Evolutionary conservation across 2,113 vertebrate genomes (phyloP).

Genomic region (Cromileptes altivelis): DNA sequence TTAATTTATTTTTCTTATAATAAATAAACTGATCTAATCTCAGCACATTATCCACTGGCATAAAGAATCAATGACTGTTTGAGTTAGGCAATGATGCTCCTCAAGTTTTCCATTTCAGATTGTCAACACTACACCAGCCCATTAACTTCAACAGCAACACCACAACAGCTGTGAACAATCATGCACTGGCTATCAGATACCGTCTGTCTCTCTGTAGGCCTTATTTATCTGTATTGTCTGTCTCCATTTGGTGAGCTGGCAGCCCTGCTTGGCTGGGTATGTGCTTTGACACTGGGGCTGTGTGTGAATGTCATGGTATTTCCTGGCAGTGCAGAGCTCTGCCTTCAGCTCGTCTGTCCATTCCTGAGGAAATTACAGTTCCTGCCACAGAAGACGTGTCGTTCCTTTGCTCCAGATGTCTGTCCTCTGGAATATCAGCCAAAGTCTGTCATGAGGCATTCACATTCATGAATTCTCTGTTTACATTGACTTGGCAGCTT

Average conservation of each 20-base stretch:
- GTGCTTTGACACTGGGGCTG: conserved; percentile 6
- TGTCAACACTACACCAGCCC: neutral
- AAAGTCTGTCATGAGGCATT: neutral
- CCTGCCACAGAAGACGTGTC: conserved; percentile 31
- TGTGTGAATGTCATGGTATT: conserved; percentile 54
- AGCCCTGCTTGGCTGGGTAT: neutral
- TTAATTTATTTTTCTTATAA: no score
- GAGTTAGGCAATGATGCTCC: no score
- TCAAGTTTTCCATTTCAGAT: no score
- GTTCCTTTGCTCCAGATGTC: conserved; percentile 29
- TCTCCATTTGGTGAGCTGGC: neutral
- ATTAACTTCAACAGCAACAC: neutral
- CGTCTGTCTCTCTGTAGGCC: neutral
- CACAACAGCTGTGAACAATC: neutral
- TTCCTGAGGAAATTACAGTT: conserved; percentile 75
- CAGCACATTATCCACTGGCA: no score
- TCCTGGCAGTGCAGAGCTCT: conserved; percentile 47
- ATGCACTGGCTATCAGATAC: neutral
- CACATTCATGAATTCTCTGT: no score
- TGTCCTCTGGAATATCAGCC: neutral
- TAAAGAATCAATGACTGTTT: no score
- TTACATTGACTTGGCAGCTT: neutral
- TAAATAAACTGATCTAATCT: no score
- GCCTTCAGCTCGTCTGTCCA: conserved; percentile 43
- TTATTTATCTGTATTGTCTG: neutral